Percentiles rank a stretch among this genome's conserved stretches.
Evolutionary conservation across 92 coral and sea anemone genomes (phyloP).

Genomic region (Epizoanthus rinbou): DNA sequence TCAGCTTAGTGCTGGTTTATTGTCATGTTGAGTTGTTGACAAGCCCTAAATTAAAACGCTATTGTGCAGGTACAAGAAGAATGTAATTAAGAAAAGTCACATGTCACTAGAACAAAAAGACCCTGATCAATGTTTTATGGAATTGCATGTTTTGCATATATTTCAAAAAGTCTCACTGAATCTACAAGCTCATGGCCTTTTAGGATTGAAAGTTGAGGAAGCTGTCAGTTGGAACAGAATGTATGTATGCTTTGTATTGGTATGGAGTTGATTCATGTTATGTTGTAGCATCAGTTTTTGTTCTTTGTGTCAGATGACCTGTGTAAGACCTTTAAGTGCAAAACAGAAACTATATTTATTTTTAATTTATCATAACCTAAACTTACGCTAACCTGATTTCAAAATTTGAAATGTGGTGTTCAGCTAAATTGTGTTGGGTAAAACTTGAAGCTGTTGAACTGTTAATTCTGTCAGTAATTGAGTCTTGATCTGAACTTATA

Average conservation of each 20-base stretch:
- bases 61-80: slow-evolving; percentile 85
- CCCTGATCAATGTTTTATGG: slow-evolving; percentile 97
- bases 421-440: slow-evolving; percentile 9
- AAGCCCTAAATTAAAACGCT: slow-evolving; percentile 82
- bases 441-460: not conserved
- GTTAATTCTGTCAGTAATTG: not conserved
- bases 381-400: slow-evolving; percentile 55
- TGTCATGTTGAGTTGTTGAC: slow-evolving; percentile 87
- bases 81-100: slow-evolving; percentile 93
- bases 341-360: slow-evolving; percentile 70
- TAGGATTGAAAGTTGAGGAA: slow-evolving; percentile 40
- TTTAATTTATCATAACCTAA: slow-evolving; percentile 80
- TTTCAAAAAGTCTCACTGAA: slow-evolving; percentile 74
- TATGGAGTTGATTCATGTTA: slow-evolving; percentile 29
- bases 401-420: slow-evolving; percentile 16
- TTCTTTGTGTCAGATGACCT: slow-evolving; percentile 39
- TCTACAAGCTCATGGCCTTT: slow-evolving; percentile 76
- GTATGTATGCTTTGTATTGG: slow-evolving; percentile 46
- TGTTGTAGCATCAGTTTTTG: slow-evolving; percentile 31
- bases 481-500: not conserved
- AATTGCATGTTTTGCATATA: slow-evolving; percentile 96
- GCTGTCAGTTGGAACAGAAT: slow-evolving; percentile 59
- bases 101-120: slow-evolving; percentile 86
- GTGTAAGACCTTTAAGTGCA: slow-evolving; percentile 47
- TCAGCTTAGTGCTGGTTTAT: slow-evolving; percentile 64